Base-by-base conservation (phyloP, 37 sponge, comb jelly and placozoan genomes). In the Aphrocallistes beatrix region DNA sequence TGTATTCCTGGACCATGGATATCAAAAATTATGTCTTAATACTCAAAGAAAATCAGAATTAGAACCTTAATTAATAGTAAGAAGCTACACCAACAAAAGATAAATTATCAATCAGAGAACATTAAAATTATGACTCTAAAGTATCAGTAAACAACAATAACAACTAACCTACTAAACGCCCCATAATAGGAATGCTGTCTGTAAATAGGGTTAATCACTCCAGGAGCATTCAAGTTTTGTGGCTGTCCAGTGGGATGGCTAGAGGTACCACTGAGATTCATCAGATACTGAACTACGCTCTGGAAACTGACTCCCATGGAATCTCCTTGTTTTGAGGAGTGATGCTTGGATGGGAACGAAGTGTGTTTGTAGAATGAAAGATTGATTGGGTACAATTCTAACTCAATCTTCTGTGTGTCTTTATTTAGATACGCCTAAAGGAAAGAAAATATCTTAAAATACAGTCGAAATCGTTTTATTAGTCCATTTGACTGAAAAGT, bases 361-460 rank as follows among this genome's bases (percentile, higher is more conserved):
- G 91, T 91, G 86, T 95, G 96, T 36, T 88, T 91, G 81, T 90
- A 95, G 37, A 95, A 34, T 32, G 84, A 51, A 81, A 95, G 93
- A 36, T 82, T 81, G 10, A 90, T 37, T 0, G 96, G 96, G 81
- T 88, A 91, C 39, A 93, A 40, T 36, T 92, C 93, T 21, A 95
- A 40, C 3, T 82, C 39, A 23, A 82, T 51, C 3, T 39, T 39
- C 19, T 32, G 10, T 9, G 89, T 86, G 39, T 90, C 85, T 25
- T 34, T 48, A 36, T 51, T 37, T 23, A 50, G 36, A n/a, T 51
- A 83, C 40, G 50, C 85, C 85, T 85, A 39, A 23, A 37, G 37
- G 1, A n/a, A 0, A 6, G 0, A 36, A 36, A 36, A 82, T 47
- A 47, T 47, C 13, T 47, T 47, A 13, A 47, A 47, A 17, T 17